Conservation (phyloP, 23 tunicate genomes). For the Halocynthia roretzi region DNA sequence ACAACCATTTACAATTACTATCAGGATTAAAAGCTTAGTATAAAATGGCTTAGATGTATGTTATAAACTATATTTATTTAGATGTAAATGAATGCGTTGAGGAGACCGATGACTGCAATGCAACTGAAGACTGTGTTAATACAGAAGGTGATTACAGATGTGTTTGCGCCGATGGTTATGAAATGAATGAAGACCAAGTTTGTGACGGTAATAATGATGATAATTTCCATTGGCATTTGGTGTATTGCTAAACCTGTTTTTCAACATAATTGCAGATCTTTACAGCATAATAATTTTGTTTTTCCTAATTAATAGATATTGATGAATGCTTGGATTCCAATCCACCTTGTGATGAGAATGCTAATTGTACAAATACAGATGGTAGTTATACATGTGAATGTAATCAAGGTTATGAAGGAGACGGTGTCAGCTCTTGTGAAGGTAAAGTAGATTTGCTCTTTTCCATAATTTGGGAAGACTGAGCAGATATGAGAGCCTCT, state of each 20-base stretch:
- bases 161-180: conserved; percentile 28
- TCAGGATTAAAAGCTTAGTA: too few relatives aligned
- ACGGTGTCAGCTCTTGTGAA: conserved; percentile 27
- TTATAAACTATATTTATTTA: neutral
- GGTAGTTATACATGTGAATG: conserved; percentile 62
- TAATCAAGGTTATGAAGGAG: conserved; percentile 49
- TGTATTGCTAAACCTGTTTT: too few relatives aligned
- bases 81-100: conserved; percentile 8
- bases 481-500: neutral
- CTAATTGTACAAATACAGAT: conserved; percentile 45
- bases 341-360: conserved; percentile 41
- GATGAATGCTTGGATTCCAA: conserved; percentile 51
- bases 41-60: too few relatives aligned
- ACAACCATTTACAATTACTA: too few relatives aligned
- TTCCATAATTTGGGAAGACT: neutral
- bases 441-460: conserved; percentile 20
- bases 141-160: conserved; percentile 39
- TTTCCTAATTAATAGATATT: conserved; percentile 31
- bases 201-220: conserved; percentile 38
- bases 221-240: conserved; percentile 6
- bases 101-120: conserved; percentile 21
- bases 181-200: conserved; percentile 13
- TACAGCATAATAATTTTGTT: neutral
- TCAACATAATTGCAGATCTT: too few relatives aligned
- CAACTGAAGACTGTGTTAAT: conserved; percentile 36